Percentiles rank a stretch among this genome's conserved stretches.
phyloP scores from a whole-genome alignment of 2,888 invertebrate genomes.

The Notodonta ziczac region DNA sequence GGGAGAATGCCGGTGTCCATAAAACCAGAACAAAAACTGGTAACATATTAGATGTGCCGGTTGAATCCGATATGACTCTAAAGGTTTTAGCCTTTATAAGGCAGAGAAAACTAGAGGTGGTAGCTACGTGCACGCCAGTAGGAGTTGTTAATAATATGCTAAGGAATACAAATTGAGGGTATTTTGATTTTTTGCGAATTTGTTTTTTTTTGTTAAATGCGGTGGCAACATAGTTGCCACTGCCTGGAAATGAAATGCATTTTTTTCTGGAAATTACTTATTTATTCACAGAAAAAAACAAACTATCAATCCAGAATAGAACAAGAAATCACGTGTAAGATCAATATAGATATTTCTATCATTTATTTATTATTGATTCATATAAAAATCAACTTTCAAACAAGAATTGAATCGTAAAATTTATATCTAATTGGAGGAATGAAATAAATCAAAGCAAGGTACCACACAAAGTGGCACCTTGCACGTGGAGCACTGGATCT shows the following conservation, averaged over 20 bases:
- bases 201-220: constrained; percentile 9
- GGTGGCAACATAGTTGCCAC: constrained; percentile 21
- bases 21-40: no score
- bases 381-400: no score
- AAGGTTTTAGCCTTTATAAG: constrained; percentile 2
- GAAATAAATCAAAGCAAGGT: constrained; percentile 19
- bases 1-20: no score
- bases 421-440: background rate
- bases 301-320: no score
- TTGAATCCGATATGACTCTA: no score
- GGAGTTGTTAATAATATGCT: no score
- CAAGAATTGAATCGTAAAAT: no score
- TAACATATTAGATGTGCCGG: no score
- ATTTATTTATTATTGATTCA: no score
- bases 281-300: constrained; percentile 8
- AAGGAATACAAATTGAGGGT: background rate
- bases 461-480: constrained; percentile 17
- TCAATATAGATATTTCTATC: no score
- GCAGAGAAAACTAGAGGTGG: constrained; percentile 7
- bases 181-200: constrained; percentile 6
- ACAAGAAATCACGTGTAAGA: no score
- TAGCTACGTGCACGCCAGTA: background rate
- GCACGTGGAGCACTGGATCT: constrained; percentile 15
- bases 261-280: constrained; percentile 10
- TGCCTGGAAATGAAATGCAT: constrained; percentile 10